Evolutionary conservation across 2,797 vertebrate species (phyloP), one percentile per base, ranked within the genome.

Genomic region (Spinus pinus): DNA sequence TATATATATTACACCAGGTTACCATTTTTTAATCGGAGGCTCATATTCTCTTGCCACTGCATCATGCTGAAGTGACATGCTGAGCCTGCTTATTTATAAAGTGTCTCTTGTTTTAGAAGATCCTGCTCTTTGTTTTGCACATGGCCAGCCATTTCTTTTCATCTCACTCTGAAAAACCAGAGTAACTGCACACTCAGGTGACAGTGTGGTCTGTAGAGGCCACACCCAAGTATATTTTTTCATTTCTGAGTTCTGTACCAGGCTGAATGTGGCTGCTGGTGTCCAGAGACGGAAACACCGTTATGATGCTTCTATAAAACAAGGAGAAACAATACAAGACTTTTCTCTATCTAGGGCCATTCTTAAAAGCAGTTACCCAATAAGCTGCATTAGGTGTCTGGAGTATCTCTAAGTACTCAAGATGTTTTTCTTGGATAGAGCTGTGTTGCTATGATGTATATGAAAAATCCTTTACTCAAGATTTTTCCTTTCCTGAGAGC

Each of bases 31-130:
- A 51, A 47, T 67, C 2, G 49, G 47, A 58, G 27, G 33, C 39
- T 88, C 7, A 1, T 51, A 11, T 24, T 94, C 25, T 75, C 27
- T 91, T 88, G 54, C 50, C 7, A 4, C 41, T 83, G 47, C n/a
- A n/a, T 81, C 33, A 10, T 51, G 74, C 47, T 81, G 37, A 86
- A 88, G 57, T 24, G 20, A n/a, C 51, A 62, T 58, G 21, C 39
- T 46, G 50, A 89, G 50, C 79, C 56, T 75, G 6, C 41, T 87
- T 50, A 25, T 27, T 88, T 78, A 17, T 50, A 54, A 64, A 86
- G 31, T 13, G 16, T 95, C 85, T 91, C 94, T 81, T 72, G 81
- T 89, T 95, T 94, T 83, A 86, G 61, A 96, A 85, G 86, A 82
- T 69, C 39, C 44, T 35, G 15, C 33, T 93, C 51, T 80, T 85